Evolutionary conservation across 1,140 invertebrate genomes (phyloP).

Genomic region (Whitmania pigra): DNA sequence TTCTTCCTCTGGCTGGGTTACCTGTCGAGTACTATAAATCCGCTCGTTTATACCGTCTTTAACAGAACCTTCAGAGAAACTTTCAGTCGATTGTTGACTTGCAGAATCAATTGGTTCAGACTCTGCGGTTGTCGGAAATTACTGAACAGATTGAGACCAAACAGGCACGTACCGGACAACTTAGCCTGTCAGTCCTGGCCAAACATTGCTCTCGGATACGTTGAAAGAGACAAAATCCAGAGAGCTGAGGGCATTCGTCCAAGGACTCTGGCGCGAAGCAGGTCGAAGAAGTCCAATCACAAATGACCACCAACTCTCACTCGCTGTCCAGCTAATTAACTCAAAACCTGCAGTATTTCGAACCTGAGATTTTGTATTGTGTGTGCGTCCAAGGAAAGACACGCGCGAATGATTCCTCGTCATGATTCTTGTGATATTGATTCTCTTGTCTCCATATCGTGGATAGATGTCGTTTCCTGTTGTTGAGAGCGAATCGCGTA

Average conservation of each 20-base stretch:
- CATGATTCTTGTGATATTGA: no score
- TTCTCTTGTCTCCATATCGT: no score
- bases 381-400: no score
- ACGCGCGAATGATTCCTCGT: no score
- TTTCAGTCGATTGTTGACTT: conserved; percentile 71
- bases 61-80: conserved; percentile 50
- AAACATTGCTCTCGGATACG: not conserved
- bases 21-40: conserved; percentile 81
- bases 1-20: conserved; percentile 66
- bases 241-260: conserved; percentile 1
- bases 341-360: no score
- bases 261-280: not conserved
- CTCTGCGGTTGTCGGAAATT: not conserved
- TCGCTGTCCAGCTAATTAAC: no score
- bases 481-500: no score
- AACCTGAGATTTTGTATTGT: no score
- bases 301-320: no score
- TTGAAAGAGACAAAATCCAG: conserved; percentile 6
- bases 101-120: conserved; percentile 34
- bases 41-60: conserved; percentile 77
- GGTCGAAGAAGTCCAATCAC: no score
- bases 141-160: not conserved
- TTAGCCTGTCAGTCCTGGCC: not conserved
- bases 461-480: no score
- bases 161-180: not conserved